Evolutionary conservation across 2,888 invertebrate genomes (phyloP).

Genomic region (Eilema depressum): DNA sequence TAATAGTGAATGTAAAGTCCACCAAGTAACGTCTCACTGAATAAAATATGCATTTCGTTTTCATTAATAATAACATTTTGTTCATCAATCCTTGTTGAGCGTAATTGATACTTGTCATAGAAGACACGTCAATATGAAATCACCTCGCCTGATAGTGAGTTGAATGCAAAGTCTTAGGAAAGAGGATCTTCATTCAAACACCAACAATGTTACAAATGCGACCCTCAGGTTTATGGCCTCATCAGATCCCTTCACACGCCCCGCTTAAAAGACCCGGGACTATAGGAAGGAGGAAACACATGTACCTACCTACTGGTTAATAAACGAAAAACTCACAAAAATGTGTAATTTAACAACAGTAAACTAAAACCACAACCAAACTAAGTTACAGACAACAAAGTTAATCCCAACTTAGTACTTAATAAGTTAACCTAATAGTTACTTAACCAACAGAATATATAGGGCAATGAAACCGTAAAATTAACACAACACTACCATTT

Average conservation of each 20-base stretch:
- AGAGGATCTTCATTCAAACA: no score
- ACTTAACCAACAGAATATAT: constrained; percentile 42
- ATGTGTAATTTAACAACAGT: background rate
- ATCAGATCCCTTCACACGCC: background rate
- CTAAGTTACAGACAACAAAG: constrained; percentile 9
- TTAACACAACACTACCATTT: constrained; percentile 45
- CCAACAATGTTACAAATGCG: no score
- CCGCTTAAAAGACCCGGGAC: background rate
- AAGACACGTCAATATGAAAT: no score
- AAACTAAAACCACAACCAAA: background rate
- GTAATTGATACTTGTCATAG: no score
- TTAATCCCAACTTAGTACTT: constrained; percentile 18
- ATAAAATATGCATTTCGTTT: no score
- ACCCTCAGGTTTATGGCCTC: background rate
- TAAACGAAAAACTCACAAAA: background rate
- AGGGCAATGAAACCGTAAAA: constrained; percentile 44
- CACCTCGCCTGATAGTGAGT: no score
- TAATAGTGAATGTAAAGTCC: background rate
- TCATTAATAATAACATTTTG: no score
- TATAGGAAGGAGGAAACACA: background rate
- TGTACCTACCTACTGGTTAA: background rate
- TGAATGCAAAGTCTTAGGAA: no score
- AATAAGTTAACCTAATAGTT: constrained; percentile 31
- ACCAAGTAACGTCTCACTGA: background rate
- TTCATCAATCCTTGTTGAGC: no score